A percentile compares a stretch with the other conserved stretches of the same genome.
Evolutionary conservation across 2,797 vertebrate species (phyloP).

Genomic region (Hafferia zeledoni): DNA sequence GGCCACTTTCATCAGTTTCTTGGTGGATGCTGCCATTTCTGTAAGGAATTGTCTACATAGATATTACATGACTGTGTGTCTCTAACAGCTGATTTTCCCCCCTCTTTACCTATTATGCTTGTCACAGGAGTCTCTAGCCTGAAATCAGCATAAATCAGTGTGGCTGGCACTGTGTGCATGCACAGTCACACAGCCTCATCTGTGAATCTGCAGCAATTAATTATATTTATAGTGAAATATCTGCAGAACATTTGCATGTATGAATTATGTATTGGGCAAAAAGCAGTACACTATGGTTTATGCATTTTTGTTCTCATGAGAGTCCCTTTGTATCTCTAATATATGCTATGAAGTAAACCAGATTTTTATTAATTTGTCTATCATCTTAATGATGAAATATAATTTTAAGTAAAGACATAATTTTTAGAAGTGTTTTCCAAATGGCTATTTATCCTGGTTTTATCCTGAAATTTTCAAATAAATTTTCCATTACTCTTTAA

Average conservation of each 20-base stretch:
- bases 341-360: conserved; percentile 37
- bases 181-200: conserved; percentile 70
- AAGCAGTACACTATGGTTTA: conserved; percentile 32
- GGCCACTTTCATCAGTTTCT: conserved; percentile 56
- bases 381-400: conserved; percentile 8
- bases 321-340: conserved; percentile 15
- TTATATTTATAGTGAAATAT: conserved; percentile 73
- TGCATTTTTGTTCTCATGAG: conserved; percentile 31
- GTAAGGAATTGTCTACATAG: conserved; percentile 35
- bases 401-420: conserved; percentile 18
- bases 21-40: conserved; percentile 57
- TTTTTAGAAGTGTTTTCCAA: neutral
- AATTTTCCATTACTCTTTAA: conserved; percentile 20
- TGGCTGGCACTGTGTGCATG: conserved; percentile 73
- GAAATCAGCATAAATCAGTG: conserved; percentile 75
- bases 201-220: conserved; percentile 73
- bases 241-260: conserved; percentile 66
- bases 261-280: conserved; percentile 63
- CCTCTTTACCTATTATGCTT: conserved; percentile 57
- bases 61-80: conserved; percentile 45
- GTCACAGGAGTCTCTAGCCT: conserved; percentile 68
- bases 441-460: neutral
- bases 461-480: conserved; percentile 47
- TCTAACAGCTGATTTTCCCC: conserved; percentile 51
- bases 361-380: conserved; percentile 58